These are phyloP conservation scores for Sebastolobus altivelis DNA, from an alignment of 2,797 vertebrate species.

Conservation along the genomic window DNA sequence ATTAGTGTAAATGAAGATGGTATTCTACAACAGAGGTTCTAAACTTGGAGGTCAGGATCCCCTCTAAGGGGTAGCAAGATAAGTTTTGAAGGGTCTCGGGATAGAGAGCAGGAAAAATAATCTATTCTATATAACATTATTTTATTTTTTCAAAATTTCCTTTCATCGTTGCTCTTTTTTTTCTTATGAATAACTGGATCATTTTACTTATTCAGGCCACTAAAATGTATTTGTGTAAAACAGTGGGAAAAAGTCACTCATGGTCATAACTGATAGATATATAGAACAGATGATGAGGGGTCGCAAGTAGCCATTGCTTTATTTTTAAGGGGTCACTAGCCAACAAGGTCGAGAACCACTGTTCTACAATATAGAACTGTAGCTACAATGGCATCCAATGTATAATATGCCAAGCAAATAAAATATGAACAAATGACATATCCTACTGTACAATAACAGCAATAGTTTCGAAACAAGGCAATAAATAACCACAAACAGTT, in stretches of 20 bases:
- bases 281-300: neutral
- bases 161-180: neutral
- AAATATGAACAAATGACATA: slow-evolving; percentile 7
- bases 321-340: neutral
- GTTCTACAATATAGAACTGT: neutral
- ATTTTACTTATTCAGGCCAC: neutral
- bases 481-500: slow-evolving; percentile 16
- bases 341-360: neutral
- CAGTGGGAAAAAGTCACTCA: neutral
- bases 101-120: neutral
- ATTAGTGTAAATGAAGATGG: neutral
- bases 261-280: neutral
- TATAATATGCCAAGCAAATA: neutral
- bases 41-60: neutral
- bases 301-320: neutral
- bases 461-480: slow-evolving; percentile 1
- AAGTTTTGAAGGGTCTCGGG: neutral
- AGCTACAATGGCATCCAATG: neutral
- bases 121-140: neutral
- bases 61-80: neutral
- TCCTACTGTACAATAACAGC: neutral
- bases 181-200: neutral
- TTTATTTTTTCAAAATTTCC: neutral
- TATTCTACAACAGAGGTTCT: neutral
- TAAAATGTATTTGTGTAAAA: neutral